phyloP scores from a whole-genome alignment of 2,113 vertebrate genomes.

The Philantomba maxwellii region DNA sequence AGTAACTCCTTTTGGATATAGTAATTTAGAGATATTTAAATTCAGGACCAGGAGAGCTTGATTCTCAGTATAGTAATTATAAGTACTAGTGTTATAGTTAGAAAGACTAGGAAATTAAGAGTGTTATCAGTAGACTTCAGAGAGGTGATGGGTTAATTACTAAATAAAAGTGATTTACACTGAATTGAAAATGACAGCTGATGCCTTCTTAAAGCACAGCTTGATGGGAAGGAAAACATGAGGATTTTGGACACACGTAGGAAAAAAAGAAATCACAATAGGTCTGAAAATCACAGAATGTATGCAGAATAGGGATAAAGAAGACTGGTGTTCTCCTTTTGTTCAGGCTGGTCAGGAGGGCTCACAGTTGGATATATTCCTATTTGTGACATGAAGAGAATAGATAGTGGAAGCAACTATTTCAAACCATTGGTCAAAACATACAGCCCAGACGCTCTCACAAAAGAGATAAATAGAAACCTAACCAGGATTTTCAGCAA shows the following conservation, averaged over 20 bases:
- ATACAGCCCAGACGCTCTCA: not conserved
- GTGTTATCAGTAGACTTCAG: not conserved
- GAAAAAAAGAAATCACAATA: not conserved
- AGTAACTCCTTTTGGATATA: not conserved
- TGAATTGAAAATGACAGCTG: not conserved
- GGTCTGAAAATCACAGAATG: not conserved
- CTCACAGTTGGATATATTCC: not conserved
- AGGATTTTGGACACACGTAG: not conserved
- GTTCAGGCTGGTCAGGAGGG: not conserved
- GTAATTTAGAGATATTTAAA: not conserved
- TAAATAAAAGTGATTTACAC: slow-evolving; percentile 34
- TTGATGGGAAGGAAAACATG: not conserved
- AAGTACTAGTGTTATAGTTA: not conserved
- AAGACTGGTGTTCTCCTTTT: not conserved
- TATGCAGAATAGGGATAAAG: not conserved
- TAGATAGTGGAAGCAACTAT: slow-evolving; percentile 33
- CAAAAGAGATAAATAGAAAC: not conserved
- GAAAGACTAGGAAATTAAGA: not conserved
- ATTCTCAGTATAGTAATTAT: not conserved
- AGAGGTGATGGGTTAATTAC: not conserved
- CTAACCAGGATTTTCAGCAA: not conserved
- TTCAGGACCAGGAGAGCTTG: not conserved
- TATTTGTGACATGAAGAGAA: slow-evolving; percentile 27
- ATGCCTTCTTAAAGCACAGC: not conserved
- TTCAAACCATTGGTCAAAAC: slow-evolving; percentile 31